Evolutionary conservation across 1,140 invertebrate species (phyloP).

Genomic region (Drosophila ironensis): DNA sequence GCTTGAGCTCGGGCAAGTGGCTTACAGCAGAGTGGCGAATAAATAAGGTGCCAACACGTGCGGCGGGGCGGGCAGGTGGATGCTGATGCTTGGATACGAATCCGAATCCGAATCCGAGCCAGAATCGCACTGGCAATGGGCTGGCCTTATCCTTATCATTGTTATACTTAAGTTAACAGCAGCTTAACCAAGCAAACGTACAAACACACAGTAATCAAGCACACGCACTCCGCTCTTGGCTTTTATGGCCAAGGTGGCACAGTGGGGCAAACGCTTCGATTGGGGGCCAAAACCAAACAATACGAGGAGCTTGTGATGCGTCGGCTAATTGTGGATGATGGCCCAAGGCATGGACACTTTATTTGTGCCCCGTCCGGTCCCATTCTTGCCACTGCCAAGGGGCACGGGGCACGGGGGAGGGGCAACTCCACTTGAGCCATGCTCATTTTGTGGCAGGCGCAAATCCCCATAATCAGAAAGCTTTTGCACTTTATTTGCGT

Average conservation of each 20-base stretch:
- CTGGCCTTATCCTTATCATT: conserved; percentile 76
- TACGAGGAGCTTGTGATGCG: no score
- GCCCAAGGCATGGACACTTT: no score
- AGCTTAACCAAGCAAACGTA: conserved; percentile 62
- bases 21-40: conserved; percentile 45
- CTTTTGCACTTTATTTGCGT: conserved; percentile 79
- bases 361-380: no score
- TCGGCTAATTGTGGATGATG: no score
- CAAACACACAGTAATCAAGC: conserved; percentile 60
- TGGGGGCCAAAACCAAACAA: background rate
- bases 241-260: conserved; percentile 34
- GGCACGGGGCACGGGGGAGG: background rate
- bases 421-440: conserved; percentile 31
- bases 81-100: background rate
- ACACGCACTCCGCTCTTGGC: conserved; percentile 26
- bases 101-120: background rate
- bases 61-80: background rate
- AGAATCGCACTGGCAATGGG: conserved; percentile 30
- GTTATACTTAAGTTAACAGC: conserved; percentile 79
- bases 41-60: conserved; percentile 70
- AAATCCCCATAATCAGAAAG: conserved; percentile 78
- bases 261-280: conserved; percentile 7
- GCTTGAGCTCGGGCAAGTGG: conserved; percentile 57
- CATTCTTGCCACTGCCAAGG: no score
- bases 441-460: conserved; percentile 72